These are phyloP conservation scores for Drosophila subsilvestris DNA, from an alignment of 2,888 invertebrate genomes.

Conservation along the genomic window DNA sequence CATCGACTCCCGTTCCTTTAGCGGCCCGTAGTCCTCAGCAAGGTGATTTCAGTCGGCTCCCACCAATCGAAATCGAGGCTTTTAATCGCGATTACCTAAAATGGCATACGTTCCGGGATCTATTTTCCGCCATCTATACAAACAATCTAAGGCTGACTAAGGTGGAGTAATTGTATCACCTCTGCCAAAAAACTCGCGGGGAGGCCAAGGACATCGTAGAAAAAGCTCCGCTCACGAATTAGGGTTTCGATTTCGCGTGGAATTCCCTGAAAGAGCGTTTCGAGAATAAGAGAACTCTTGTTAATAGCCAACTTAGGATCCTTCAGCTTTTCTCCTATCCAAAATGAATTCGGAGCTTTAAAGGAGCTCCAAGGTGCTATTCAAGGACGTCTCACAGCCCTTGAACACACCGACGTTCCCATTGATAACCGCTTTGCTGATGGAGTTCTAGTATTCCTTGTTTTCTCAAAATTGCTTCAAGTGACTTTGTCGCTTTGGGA, in stretches of 20 bases:
- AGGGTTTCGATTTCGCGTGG: neutral
- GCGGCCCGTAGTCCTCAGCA: no score
- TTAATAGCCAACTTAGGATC: neutral
- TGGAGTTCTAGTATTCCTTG: neutral
- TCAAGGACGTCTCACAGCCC: neutral
- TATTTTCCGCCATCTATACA: no score
- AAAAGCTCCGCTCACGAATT: neutral
- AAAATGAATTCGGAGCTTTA: neutral
- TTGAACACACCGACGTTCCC: neutral
- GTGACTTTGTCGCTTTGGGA: neutral
- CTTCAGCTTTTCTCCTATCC: neutral
- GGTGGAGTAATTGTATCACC: constrained; percentile 1
- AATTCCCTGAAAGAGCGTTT: neutral
- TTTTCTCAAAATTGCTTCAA: neutral
- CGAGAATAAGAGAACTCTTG: neutral
- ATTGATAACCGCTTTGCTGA: neutral
- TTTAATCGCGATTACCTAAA: no score
- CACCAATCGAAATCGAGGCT: no score
- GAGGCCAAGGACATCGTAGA: neutral
- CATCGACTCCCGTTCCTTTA: no score
- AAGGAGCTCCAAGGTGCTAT: neutral
- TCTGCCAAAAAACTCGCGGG: neutral
- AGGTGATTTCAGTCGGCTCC: no score
- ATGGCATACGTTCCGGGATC: no score
- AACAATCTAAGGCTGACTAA: no score